Conservation (phyloP, 2,113 vertebrate genomes). For the Mesoclemmys tuberculata region DNA sequence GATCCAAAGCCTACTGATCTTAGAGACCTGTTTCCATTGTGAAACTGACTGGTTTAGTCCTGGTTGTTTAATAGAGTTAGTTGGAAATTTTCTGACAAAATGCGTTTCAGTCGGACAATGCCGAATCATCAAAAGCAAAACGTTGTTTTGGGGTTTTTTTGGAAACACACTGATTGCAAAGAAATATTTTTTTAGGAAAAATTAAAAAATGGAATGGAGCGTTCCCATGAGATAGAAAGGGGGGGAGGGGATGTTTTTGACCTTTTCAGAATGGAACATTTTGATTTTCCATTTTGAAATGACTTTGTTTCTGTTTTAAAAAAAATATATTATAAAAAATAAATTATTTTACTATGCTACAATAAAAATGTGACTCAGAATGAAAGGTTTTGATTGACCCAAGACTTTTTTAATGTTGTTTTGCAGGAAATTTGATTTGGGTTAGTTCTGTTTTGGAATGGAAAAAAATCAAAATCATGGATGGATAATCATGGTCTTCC, state of each 20-base stretch:
- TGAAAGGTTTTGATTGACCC: not conserved
- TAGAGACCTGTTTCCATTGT: not conserved
- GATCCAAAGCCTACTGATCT: not conserved
- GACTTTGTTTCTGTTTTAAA: not conserved
- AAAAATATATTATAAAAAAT: not conserved
- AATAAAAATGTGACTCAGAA: not conserved
- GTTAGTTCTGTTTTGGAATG: not conserved
- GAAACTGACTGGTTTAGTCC: not conserved
- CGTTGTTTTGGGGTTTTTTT: not conserved
- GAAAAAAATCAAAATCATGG: not conserved
- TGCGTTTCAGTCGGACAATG: slow-evolving; percentile 1
- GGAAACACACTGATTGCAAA: not conserved
- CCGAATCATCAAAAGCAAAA: not conserved
- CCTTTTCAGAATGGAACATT: not conserved
- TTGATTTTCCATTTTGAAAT: not conserved
- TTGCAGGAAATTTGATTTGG: not conserved
- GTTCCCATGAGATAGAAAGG: not conserved
- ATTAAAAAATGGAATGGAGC: not conserved
- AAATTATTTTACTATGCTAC: not conserved
- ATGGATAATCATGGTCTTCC: not conserved
- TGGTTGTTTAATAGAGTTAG: not conserved
- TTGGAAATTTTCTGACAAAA: not conserved
- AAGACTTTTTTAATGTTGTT: not conserved
- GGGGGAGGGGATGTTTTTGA: not conserved
- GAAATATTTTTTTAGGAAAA: not conserved